These are phyloP conservation scores for Aleiodes leptofemur DNA, from an alignment of 2,888 invertebrate genomes.

Conservation along the genomic window DNA sequence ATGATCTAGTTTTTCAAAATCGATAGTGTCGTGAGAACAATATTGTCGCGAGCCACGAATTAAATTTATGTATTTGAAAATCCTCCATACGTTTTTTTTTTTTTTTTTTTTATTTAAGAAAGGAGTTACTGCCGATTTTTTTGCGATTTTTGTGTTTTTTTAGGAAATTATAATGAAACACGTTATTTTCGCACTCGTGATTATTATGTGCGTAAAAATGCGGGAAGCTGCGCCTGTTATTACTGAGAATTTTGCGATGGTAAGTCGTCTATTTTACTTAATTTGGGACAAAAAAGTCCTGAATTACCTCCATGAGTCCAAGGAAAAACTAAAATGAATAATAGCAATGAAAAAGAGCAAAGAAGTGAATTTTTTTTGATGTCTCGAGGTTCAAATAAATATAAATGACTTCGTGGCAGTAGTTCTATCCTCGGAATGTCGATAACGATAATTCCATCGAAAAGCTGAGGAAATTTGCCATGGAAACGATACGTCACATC, in stretches of 20 bases:
- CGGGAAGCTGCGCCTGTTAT: background rate
- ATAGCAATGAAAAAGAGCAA: too few relatives aligned
- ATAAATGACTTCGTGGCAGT: too few relatives aligned
- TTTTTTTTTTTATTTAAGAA: too few relatives aligned
- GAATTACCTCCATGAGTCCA: too few relatives aligned
- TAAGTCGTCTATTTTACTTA: background rate
- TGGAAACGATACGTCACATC: background rate
- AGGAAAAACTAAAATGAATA: too few relatives aligned
- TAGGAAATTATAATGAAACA: background rate
- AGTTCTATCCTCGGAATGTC: too few relatives aligned
- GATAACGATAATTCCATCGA: too few relatives aligned
- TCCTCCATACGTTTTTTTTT: too few relatives aligned
- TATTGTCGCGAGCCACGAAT: conserved; percentile 58
- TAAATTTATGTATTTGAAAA: conserved; percentile 14
- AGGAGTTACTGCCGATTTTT: background rate
- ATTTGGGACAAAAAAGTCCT: too few relatives aligned
- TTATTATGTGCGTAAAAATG: background rate
- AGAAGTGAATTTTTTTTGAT: too few relatives aligned
- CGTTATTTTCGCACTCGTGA: background rate
- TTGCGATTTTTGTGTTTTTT: background rate
- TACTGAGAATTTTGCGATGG: background rate
- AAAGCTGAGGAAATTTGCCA: too few relatives aligned
- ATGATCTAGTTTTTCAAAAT: conserved; percentile 50
- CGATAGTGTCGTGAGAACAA: conserved; percentile 72
- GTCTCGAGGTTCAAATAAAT: too few relatives aligned